Conservation (phyloP, 2,113 vertebrate genomes). For the Gasterosteus aculeatus region DNA sequence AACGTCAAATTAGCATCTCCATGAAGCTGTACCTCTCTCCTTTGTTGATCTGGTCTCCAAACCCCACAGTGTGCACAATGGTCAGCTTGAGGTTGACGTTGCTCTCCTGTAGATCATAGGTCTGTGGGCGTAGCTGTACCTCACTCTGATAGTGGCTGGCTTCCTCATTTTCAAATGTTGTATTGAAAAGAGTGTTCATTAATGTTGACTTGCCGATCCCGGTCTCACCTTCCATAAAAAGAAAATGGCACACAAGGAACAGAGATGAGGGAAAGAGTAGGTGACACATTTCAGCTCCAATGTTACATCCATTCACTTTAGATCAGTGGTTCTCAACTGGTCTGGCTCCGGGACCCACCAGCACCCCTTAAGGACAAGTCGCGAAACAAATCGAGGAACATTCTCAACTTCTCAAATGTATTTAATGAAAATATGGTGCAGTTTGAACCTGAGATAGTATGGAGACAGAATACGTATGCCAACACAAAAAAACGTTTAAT, state of each 20-base stretch:
- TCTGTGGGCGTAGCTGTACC: slow-evolving; percentile 86
- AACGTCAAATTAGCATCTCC: not conserved
- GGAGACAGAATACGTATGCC: too few relatives aligned
- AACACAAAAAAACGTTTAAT: too few relatives aligned
- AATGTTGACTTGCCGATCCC: slow-evolving; percentile 97
- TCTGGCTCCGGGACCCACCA: too few relatives aligned
- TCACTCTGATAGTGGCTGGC: slow-evolving; percentile 88
- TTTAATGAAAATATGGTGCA: too few relatives aligned
- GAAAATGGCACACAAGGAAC: not conserved
- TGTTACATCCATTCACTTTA: not conserved
- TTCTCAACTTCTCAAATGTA: too few relatives aligned
- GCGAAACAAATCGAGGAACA: too few relatives aligned
- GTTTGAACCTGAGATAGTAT: too few relatives aligned
- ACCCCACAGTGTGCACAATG: slow-evolving; percentile 92
- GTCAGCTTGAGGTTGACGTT: slow-evolving; percentile 94
- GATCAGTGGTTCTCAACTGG: too few relatives aligned
- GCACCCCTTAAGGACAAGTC: too few relatives aligned
- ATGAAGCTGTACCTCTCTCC: slow-evolving; percentile 87
- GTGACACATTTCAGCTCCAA: not conserved
- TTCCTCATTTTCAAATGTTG: slow-evolving; percentile 91
- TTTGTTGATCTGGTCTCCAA: slow-evolving; percentile 97
- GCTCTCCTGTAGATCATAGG: slow-evolving; percentile 92
- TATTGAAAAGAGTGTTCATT: slow-evolving; percentile 97
- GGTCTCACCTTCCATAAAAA: slow-evolving; percentile 86
- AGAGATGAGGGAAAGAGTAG: not conserved